phyloP scores from a whole-genome alignment of 2,888 invertebrate genomes.

The Andrena haemorrhoa region DNA sequence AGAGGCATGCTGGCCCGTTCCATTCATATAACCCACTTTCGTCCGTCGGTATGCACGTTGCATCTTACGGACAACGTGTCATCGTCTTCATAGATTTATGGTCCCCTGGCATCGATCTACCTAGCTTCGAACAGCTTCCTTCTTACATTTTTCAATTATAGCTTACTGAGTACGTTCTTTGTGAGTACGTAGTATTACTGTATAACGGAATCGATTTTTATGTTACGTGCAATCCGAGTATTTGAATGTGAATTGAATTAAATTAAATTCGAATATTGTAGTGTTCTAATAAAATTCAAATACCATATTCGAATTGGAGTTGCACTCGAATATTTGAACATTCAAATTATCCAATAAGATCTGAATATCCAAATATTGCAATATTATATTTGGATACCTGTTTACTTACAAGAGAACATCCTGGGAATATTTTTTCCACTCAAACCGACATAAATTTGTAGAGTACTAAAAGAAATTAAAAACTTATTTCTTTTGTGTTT shows the following conservation, averaged over 20 bases:
- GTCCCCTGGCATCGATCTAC: not conserved
- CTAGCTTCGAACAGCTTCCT: not conserved
- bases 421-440: no score
- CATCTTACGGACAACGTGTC: slow-evolving; percentile 63
- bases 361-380: no score
- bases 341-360: no score
- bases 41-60: slow-evolving; percentile 49
- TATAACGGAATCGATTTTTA: not conserved
- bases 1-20: slow-evolving; percentile 63
- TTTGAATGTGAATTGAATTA: no score
- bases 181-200: not conserved
- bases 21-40: slow-evolving; percentile 76
- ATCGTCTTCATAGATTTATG: slow-evolving; percentile 55
- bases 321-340: no score
- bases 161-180: not conserved
- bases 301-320: not conserved
- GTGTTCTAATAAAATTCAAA: not conserved
- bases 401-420: no score
- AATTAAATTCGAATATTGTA: not conserved
- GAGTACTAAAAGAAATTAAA: no score
- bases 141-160: not conserved
- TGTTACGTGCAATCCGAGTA: no score
- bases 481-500: no score
- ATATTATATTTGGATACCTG: no score
- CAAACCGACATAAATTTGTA: no score